Conservation (phyloP, 2,888 invertebrate species). For the Drosophila sordidula region DNA sequence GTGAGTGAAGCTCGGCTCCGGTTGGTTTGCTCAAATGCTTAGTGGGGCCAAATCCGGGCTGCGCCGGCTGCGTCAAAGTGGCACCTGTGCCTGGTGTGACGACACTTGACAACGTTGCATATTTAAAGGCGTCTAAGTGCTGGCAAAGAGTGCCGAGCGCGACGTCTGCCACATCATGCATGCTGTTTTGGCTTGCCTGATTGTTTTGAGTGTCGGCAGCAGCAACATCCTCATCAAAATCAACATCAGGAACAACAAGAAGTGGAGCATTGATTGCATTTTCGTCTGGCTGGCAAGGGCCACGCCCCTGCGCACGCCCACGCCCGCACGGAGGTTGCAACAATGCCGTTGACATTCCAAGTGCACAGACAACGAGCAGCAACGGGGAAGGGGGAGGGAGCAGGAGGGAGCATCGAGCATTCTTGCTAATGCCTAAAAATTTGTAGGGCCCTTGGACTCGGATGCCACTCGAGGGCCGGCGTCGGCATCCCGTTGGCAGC, state of each 20-base stretch:
- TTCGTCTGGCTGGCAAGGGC: constrained; percentile 52
- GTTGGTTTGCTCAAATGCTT: constrained; percentile 16
- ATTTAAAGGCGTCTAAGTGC: constrained; percentile 78
- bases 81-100: constrained; percentile 23
- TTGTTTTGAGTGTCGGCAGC: constrained; percentile 67
- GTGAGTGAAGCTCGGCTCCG: constrained; percentile 5
- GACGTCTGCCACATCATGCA: constrained; percentile 69
- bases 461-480: constrained; percentile 52
- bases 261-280: constrained; percentile 70
- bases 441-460: constrained; percentile 64
- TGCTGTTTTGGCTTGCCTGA: constrained; percentile 70
- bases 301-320: constrained; percentile 27
- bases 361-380: constrained; percentile 42
- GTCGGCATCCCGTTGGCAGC: constrained; percentile 39
- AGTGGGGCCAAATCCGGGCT: constrained; percentile 14
- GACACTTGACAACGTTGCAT: constrained; percentile 64
- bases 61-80: constrained; percentile 22
- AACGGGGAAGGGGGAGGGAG: too few species aligned
- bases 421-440: constrained; percentile 73
- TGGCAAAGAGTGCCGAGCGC: constrained; percentile 61
- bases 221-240: constrained; percentile 25
- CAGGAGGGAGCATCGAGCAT: background rate
- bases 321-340: background rate
- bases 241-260: constrained; percentile 21
- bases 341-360: constrained; percentile 68